Base-by-base conservation (phyloP, 2,888 invertebrate species). In the Nineta flava region DNA sequence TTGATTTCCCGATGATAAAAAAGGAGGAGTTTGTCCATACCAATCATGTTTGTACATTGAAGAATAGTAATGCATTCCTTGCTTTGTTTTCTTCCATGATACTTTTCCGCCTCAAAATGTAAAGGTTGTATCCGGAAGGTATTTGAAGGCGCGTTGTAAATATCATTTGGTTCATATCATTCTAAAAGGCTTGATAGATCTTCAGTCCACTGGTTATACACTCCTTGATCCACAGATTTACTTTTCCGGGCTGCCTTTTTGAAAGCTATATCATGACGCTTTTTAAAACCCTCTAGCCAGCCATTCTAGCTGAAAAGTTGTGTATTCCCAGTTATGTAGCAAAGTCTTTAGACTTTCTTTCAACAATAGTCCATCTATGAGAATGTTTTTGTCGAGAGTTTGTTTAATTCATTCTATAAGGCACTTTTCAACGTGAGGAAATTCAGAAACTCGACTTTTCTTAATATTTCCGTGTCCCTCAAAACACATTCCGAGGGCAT, bases 51-150 rank as follows among this genome's bases (percentile, higher is more conserved):
- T 35, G 58, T 56, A 19, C 57, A 56, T 49, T 63, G 53, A 53
- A 62, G 32, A 13, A 62, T 53, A 15, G 61, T 63, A 17, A 62
- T 53, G 54, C 60, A 54, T 35, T 58, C 57, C 54, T 62, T 63
- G 43, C 61, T 61, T 47, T 60, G 51, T 56, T 64, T 64, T 43
- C 63, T 61, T 16, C 61, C 61, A 15, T 52, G 53, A 50, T 62
- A 64, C n/a, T 50, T 60, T 56, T 52, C 60, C 57, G 19, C 54
- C 49, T 57, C 58, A 58, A 47, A 59, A 58, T 42, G 49, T 54
- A 12, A 57, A 52, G 2, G 57, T 59, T 55, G 57, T 57, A 48
- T 61, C 56, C 6, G 58, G 58, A 2, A 56, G 48, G 50, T 53
- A 52, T 48, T 56, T 56, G 50, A 52, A 59, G 53, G 56, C 10